A percentile compares a stretch with the other conserved stretches of the same genome.
Conservation (phyloP, 2,113 vertebrate genomes). For the Paralichthys olivaceus region DNA sequence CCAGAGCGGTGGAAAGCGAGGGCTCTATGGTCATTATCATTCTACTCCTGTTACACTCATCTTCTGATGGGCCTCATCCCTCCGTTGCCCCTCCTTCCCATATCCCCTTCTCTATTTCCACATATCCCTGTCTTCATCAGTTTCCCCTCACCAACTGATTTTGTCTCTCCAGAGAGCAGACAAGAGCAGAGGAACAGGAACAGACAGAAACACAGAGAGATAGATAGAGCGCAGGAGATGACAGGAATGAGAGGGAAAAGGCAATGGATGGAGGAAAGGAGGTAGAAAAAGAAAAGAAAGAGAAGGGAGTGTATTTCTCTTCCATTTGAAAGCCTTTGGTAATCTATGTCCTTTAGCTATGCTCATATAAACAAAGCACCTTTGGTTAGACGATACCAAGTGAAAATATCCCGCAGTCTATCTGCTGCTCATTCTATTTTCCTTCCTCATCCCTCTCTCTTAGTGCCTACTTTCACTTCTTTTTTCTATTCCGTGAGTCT, state of each 20-base stretch:
- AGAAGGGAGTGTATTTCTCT: constrained; percentile 3
- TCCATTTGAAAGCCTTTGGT: constrained; percentile 2
- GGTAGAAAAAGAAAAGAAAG: neutral
- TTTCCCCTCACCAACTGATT: constrained; percentile 47
- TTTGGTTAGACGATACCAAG: constrained; percentile 8
- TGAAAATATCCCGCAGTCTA: constrained; percentile 5
- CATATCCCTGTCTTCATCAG: constrained; percentile 63
- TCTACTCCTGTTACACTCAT: constrained; percentile 50
- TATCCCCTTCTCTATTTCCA: constrained; percentile 45
- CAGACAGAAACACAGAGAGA: constrained; percentile 7
- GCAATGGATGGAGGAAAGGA: neutral
- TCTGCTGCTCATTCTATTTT: constrained; percentile 3
- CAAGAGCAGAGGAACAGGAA: constrained; percentile 10
- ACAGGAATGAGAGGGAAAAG: neutral
- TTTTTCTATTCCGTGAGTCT: neutral
- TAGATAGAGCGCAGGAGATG: neutral
- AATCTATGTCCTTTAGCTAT: constrained; percentile 7
- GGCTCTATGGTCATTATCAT: constrained; percentile 61
- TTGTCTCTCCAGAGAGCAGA: constrained; percentile 39
- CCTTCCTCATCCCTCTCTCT: neutral
- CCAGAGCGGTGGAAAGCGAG: constrained; percentile 15
- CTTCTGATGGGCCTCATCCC: constrained; percentile 54
- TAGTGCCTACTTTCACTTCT: neutral
- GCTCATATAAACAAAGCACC: constrained; percentile 11
- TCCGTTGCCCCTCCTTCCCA: neutral